Evolutionary conservation across 2,113 vertebrate species (phyloP).

Genomic region (Entomyzon cyanotis): DNA sequence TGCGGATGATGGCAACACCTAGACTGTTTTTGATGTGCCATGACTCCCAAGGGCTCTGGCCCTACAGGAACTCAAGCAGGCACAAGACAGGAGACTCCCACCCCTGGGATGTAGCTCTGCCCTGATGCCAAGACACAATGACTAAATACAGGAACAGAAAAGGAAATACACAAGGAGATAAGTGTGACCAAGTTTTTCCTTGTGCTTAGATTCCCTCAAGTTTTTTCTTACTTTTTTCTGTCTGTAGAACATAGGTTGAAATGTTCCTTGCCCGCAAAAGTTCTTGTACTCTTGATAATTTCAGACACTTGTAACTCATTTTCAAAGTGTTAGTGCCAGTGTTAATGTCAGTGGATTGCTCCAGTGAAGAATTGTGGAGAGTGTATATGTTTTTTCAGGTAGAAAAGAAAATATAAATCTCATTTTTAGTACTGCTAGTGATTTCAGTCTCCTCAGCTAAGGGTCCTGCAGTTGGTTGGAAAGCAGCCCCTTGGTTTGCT

Average conservation of each 20-base stretch:
- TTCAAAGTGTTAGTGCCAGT: background rate
- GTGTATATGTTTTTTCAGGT: background rate
- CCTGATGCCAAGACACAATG: background rate
- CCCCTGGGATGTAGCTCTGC: background rate
- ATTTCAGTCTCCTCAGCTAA: background rate
- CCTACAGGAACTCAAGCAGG: background rate
- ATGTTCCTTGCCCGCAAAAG: background rate
- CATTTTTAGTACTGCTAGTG: background rate
- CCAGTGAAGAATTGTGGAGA: background rate
- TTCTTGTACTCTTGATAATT: background rate
- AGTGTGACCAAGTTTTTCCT: background rate
- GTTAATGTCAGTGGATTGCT: background rate
- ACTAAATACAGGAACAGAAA: background rate
- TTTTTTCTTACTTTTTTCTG: background rate
- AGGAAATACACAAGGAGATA: background rate
- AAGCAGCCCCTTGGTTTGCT: background rate
- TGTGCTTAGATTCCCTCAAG: background rate
- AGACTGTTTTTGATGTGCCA: background rate
- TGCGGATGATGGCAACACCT: background rate
- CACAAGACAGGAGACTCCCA: background rate
- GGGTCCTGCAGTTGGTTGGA: background rate
- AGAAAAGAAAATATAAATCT: background rate
- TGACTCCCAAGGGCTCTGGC: background rate
- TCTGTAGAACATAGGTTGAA: background rate
- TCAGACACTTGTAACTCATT: background rate